Evolutionary conservation across 2,797 vertebrate genomes (phyloP), one percentile per base, ranked within the genome.

Genomic region (Sphaeramia orbicularis): DNA sequence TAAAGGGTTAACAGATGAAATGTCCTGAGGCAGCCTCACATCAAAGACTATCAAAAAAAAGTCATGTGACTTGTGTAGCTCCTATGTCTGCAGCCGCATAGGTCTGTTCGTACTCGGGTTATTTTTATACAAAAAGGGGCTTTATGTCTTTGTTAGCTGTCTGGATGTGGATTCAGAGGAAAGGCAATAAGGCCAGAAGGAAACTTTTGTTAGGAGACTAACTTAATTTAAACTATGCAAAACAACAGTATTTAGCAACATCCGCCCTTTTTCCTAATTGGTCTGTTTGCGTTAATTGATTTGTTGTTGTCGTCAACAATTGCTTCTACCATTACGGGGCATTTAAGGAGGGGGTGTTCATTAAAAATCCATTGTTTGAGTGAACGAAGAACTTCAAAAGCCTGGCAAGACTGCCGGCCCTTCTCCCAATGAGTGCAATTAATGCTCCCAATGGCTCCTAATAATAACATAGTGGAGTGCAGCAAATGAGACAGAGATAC

Each of bases 321-420:
- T 67, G 56, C 49, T 44, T 74, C 44, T 75, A 21, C 19, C 24
- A 78, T 84, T 73, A 60, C 36, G 19, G 38, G 4, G 36, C 19
- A 64, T 41, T 43, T 44, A 32, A 24, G 47, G 50, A 48, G 12
- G 37, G 36, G 49, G 41, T 1, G 35, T 78, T 92, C 84, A 89
- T 92, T 89, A 89, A 90, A 92, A 87, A 84, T 83, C 81, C 71
- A 89, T 90, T 86, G 79, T 87, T 83, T 74, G 74, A 76, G 71
- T 71, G 80, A 76, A 69, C 42, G 40, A 71, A 57, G 64, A 61
- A 74, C 86, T 90, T 92, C 77, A 88, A 90, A 90, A 86, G 74
- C 81, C 71, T 76, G 76, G 81, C 69, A 77, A 75, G 76, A 76
- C 82, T 71, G 70, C 69, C 56, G 47, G 83, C 65, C 81, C 54